A percentile compares a stretch with the other conserved stretches of the same genome.
phyloP scores from a whole-genome alignment of 2,113 vertebrate species.

The Anarhynchus alexandrinus region DNA sequence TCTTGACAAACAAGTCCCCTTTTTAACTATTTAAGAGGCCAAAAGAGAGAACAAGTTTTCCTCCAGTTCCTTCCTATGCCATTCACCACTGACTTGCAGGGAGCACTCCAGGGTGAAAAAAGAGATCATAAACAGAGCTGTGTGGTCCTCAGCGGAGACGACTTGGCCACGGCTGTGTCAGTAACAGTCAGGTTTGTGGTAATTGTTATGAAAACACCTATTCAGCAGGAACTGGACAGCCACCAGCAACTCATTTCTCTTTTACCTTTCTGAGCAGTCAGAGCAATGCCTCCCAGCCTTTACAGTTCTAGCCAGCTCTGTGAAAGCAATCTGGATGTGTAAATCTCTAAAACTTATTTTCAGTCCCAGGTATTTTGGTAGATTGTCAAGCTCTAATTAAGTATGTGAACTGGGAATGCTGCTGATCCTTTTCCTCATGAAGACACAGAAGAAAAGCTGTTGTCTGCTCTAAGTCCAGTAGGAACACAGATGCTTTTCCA shows the following conservation, averaged over 20 bases:
- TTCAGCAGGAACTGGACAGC: neutral
- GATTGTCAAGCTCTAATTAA: neutral
- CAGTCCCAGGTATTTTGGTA: neutral
- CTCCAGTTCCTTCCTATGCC: neutral
- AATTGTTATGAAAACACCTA: neutral
- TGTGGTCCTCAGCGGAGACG: neutral
- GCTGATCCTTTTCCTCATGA: neutral
- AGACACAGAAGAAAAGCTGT: neutral
- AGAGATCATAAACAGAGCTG: neutral
- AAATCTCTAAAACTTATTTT: neutral
- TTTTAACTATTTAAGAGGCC: neutral
- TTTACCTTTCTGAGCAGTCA: neutral
- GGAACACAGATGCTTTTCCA: neutral
- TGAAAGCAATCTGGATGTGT: neutral
- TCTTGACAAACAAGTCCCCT: neutral
- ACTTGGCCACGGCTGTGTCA: neutral
- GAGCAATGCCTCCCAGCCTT: neutral
- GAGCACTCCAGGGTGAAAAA: neutral
- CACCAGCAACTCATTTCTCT: neutral
- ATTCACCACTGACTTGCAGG: neutral
- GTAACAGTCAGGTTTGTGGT: neutral
- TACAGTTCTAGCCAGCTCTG: neutral
- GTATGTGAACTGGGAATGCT: neutral
- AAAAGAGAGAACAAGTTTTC: neutral
- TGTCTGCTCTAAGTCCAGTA: neutral